These are phyloP conservation scores for Paratrypauchen microcephalus DNA, from an alignment of 2,797 vertebrate genomes.

Conservation along the genomic window DNA sequence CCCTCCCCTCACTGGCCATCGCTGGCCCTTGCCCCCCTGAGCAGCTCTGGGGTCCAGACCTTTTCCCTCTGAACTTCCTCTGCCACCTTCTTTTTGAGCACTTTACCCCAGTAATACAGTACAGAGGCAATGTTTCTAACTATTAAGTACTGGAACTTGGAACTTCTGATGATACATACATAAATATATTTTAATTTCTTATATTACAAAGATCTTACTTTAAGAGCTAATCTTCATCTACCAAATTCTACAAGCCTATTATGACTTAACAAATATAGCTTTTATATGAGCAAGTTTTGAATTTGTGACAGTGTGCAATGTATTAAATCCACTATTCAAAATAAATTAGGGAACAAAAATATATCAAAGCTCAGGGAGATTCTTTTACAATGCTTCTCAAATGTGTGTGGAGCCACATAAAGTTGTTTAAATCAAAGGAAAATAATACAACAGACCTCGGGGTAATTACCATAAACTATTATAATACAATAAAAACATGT, in stretches of 20 bases:
- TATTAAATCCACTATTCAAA: not conserved
- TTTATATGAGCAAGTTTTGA: not conserved
- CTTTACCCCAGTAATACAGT: slow-evolving; percentile 26
- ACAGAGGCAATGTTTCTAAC: slow-evolving; percentile 32
- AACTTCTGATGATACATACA: not conserved
- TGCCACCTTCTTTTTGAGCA: slow-evolving; percentile 56
- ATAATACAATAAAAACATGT: not conserved
- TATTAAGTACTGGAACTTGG: not conserved
- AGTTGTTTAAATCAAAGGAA: not conserved
- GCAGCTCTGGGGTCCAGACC: slow-evolving; percentile 35
- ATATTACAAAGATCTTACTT: too few species aligned
- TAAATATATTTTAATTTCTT: not conserved
- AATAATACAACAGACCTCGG: not conserved
- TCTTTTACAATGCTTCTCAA: too few species aligned
- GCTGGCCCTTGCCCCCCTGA: slow-evolving; percentile 31
- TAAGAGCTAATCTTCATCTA: not conserved
- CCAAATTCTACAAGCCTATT: not conserved
- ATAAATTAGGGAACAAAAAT: not conserved
- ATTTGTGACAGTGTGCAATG: not conserved
- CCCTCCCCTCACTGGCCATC: slow-evolving; percentile 39
- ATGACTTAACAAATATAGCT: not conserved
- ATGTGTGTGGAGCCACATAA: not conserved
- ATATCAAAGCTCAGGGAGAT: not conserved
- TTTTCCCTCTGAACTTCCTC: slow-evolving; percentile 55
- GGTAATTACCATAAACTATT: not conserved